Evolutionary conservation across 2,113 vertebrate genomes (phyloP), one percentile per base, ranked within the genome.

Genomic region (Prochilodus magdalenae): DNA sequence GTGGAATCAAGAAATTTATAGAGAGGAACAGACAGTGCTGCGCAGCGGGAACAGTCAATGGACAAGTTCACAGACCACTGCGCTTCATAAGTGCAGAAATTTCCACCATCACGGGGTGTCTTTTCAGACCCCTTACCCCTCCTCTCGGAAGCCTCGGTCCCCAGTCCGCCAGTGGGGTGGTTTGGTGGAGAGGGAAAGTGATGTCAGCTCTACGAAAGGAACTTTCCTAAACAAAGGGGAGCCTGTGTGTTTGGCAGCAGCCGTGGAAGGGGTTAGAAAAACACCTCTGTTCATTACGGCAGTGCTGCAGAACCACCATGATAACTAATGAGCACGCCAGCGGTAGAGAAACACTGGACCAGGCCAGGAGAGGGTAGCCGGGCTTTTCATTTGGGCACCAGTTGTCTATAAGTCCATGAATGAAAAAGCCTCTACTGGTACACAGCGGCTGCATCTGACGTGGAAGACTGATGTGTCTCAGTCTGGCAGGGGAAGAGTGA

Each of bases 151-250:
- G 59, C 73, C 63, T 75, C 29, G 30, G 36, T 60, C 63, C 36
- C 77, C 27, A 79, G 36, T 67, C 75, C 47, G 30, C 29, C 62
- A 79, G 75, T 5, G 53, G 16, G 65, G 29, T 18, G 44, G 65
- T 60, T 29, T 66, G 55, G 72, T 27, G 40, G 16, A 65, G 57
- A 71, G 59, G 74, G 3, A 80, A 47, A 66, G 73, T 89, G 83
- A 89, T 87, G 81, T 89, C 87, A 89, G 47, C 27, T 74, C 66
- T 27, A 74, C 22, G 75, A 85, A 80, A 82, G 62, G 6, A 80
- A 80, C 30, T 73, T 85, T 75, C 60, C 51, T 33, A 83, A 84
- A 83, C 81, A 85, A 81, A 73, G 81, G 67, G 67, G 63, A 81
- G 72, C 73, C 66, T 87, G 81, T 81, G 75, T 76, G 29, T 75